Evolutionary conservation across 2,113 vertebrate species (phyloP).

Genomic region (Danionella cerebrum): DNA sequence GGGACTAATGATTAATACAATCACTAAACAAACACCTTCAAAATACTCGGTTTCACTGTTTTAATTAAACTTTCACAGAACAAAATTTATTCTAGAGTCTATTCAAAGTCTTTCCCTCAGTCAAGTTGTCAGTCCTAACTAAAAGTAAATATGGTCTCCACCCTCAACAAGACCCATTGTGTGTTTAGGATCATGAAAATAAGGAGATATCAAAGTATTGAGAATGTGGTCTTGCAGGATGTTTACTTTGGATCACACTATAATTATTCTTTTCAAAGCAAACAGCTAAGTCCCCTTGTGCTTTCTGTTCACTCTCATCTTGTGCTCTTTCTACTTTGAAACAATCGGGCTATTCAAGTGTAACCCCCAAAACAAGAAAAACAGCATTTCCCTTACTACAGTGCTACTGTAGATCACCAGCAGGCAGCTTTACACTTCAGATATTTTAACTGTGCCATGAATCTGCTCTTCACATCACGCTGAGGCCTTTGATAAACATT

Average conservation of each 20-base stretch:
- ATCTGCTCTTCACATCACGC: neutral
- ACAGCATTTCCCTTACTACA: neutral
- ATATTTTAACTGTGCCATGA: neutral
- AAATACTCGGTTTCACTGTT: too few relatives aligned
- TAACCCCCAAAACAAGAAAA: neutral
- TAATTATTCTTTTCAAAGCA: slow-evolving; percentile 35
- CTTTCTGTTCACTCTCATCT: neutral
- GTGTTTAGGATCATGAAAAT: neutral
- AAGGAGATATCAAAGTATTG: too few relatives aligned
- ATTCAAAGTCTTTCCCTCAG: too few relatives aligned
- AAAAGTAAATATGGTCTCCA: too few relatives aligned
- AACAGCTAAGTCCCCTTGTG: neutral
- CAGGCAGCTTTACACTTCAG: neutral
- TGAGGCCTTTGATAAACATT: neutral
- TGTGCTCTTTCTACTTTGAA: neutral
- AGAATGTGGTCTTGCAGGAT: neutral
- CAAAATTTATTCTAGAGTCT: too few relatives aligned
- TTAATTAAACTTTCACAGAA: too few relatives aligned
- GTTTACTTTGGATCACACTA: slow-evolving; percentile 7
- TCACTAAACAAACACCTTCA: too few relatives aligned
- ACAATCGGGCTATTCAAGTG: neutral
- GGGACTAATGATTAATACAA: too few relatives aligned
- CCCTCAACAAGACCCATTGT: too few relatives aligned
- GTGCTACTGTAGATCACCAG: neutral
- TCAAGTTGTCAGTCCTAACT: too few relatives aligned